Conservation (phyloP, 1,140 invertebrate species). For the Pissodes strobi region DNA sequence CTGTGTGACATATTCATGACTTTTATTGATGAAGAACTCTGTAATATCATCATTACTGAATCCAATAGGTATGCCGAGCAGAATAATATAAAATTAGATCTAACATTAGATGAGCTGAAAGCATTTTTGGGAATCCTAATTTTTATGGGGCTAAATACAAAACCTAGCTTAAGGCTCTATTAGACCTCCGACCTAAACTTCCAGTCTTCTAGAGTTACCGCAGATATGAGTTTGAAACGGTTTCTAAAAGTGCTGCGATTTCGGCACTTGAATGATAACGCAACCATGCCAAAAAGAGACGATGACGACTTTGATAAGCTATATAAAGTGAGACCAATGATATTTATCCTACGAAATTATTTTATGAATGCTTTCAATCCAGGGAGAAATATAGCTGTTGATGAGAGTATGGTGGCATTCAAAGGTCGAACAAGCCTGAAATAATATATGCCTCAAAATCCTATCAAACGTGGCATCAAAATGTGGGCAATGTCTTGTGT, state of each 20-base stretch:
- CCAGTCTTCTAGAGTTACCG: conserved; percentile 5
- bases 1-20: background rate
- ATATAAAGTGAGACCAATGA: conserved; percentile 31
- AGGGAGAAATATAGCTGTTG: conserved; percentile 29
- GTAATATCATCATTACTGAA: background rate
- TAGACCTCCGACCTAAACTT: conserved; percentile 8
- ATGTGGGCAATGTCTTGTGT: conserved; percentile 47
- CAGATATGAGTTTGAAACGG: conserved; percentile 6
- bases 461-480: conserved; percentile 58
- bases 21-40: background rate
- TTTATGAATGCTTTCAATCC: conserved; percentile 10
- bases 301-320: conserved; percentile 28
- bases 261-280: conserved; percentile 31
- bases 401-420: conserved; percentile 39
- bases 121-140: conserved; percentile 7
- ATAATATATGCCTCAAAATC: conserved; percentile 58
- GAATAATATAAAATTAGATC: background rate
- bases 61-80: background rate
- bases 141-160: background rate
- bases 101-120: conserved; percentile 5
- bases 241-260: conserved; percentile 18
- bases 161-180: conserved; percentile 3
- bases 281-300: conserved; percentile 6
- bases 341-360: conserved; percentile 11
- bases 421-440: conserved; percentile 53